Evolutionary conservation across 2,113 vertebrate species (phyloP).

Genomic region (Actenoides hombroni): DNA sequence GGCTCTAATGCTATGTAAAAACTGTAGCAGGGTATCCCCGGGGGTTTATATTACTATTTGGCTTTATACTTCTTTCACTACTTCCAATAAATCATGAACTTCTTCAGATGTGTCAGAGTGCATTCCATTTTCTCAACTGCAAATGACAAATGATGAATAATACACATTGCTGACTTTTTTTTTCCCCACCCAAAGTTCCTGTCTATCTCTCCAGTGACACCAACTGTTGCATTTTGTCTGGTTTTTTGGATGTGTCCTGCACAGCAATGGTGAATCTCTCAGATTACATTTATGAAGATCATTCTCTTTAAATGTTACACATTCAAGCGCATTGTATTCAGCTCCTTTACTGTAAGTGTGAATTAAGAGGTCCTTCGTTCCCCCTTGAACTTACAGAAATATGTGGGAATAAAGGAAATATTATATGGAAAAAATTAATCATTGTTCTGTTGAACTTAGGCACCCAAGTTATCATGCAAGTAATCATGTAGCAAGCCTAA

Average conservation of each 20-base stretch:
- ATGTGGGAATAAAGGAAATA: neutral
- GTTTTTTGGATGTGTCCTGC: neutral
- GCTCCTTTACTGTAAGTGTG: neutral
- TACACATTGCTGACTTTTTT: neutral
- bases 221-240: neutral
- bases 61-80: constrained; percentile 68
- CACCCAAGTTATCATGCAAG: neutral
- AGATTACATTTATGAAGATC: neutral
- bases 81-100: constrained; percentile 68
- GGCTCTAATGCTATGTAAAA: constrained; percentile 64
- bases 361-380: neutral
- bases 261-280: neutral
- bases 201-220: neutral
- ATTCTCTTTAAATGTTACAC: neutral
- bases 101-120: constrained; percentile 64
- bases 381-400: neutral
- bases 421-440: neutral
- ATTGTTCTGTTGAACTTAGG: neutral
- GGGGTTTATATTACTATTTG: constrained; percentile 68
- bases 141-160: constrained; percentile 71
- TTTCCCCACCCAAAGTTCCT: neutral
- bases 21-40: constrained; percentile 5
- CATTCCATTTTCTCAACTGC: constrained; percentile 50
- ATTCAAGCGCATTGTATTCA: neutral
- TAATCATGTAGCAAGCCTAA: neutral